Evolutionary conservation across 2,797 vertebrate species (phyloP), one percentile per base, ranked within the genome.

Genomic region (Anguilla marmorata): DNA sequence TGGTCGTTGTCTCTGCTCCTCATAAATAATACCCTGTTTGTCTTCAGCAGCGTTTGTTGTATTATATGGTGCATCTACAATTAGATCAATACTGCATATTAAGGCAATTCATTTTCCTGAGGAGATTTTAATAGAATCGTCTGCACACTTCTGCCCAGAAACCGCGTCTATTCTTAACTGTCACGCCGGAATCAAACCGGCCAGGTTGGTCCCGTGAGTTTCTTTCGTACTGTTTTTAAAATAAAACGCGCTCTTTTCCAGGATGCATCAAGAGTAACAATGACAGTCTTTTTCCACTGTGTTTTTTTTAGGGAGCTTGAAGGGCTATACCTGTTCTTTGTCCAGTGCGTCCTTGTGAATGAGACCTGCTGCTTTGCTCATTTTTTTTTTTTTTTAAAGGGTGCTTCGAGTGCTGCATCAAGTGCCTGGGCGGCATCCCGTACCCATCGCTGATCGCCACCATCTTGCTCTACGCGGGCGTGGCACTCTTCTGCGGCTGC

Each of bases 351-450:
- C 54, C 48, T 6, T 89, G 1, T 89, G 48, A 60, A 3, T 86
- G 11, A 80, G 27, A 48, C 11, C 27, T 69, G 3, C 9, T 63
- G 19, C 85, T 37, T 76, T 85, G 21, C 76, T 1, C 92, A 85
- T 14, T 66, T 86, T 8, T 85, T 66, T 45, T 93, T 7, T 89
- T 41, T 80, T 91, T 8, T 86, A 5, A 91, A 99, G 98, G 98
- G 91, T 99, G 98, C 93, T 97, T 99, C 0, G 98, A 99, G 91
- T 99, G 98, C 93, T 99, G 98, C 92, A 97, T 99, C 94, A 99
- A 99, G 96, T 99, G 98, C 93, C 95, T 99, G 92, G 97, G 98
- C 21, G 98, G 98, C 45, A 99, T 99, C 91, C 98, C 98, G 0
- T 99, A 99, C 0, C 98, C 98, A 0, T 99, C 98, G 45, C 94